Base-by-base conservation (phyloP, 2,888 invertebrate genomes). In the Thera britannica region DNA sequence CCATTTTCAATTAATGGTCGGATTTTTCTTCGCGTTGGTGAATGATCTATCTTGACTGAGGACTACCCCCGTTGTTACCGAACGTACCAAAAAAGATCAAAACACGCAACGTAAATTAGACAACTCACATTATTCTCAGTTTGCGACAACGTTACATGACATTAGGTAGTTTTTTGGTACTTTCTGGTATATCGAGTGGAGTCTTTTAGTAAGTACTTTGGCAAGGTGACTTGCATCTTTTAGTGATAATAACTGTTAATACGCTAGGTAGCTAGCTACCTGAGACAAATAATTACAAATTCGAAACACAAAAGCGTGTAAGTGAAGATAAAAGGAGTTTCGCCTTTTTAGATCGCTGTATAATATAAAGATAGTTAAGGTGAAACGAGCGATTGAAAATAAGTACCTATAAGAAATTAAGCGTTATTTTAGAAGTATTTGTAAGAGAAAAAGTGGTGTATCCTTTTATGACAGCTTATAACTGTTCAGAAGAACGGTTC, bases 201-300 rank as follows among this genome's bases (percentile, higher is more conserved):
- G 38, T 58, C 44, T 46, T 58, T 48, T 46, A 23, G 46, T 58
- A 58, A 23, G 44, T 58, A 58, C 49, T 58, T 72, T 67, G 69
- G 57, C 59, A 65, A 67, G 62, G 51, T 68, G 62, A 64, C 35
- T 57, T 38, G 36, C 58, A 56, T 63, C 65, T 58, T 61, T 64
- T 67, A 58, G 65, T 72, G 48, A 68, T 66, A 67, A 62, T 67
- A 71, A 68, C 60, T 61, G 67, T 73, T 70, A 75, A 71, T 62
- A 65, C 75, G 74, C 75, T 74, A 75, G 74, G 72, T 74, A 71
- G 74, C 75, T 74, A 75, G 72, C 72, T 74, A 71, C 75, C 74
- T 70, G 69, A 68, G 72, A 75, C 64, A 75, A 72, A 72, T 71
- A 74, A 72, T 71, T 70, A 72, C 52, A 67, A 68, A 68, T 71